Evolutionary conservation across 2,888 invertebrate species (phyloP).

Genomic region (Polia nebulosa): DNA sequence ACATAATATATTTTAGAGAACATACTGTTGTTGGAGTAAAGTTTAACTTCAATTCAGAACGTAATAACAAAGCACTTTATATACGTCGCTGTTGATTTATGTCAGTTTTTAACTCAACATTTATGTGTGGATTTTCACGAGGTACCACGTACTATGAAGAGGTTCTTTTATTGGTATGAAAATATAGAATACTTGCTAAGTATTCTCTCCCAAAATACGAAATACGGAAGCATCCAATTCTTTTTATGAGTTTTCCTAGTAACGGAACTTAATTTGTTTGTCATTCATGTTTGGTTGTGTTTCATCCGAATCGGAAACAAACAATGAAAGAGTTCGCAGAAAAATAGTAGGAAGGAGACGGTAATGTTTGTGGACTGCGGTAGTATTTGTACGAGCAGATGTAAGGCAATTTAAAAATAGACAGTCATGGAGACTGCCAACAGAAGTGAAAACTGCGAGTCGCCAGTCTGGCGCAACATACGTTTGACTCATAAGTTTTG

Average conservation of each 20-base stretch:
- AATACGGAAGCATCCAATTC: background rate
- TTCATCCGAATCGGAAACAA: conserved; percentile 6
- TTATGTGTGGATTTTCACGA: background rate
- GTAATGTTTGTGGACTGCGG: background rate
- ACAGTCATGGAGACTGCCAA: too few species aligned
- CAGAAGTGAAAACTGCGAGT: too few species aligned
- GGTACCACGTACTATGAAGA: background rate
- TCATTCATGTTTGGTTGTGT: background rate
- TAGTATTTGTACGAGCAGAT: background rate
- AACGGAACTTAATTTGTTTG: conserved; percentile 8
- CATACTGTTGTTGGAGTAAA: conserved; percentile 13
- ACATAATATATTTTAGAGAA: conserved; percentile 28
- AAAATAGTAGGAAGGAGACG: background rate
- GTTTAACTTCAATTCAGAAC: conserved; percentile 36
- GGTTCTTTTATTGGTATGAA: conserved; percentile 1
- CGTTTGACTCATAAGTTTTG: too few species aligned
- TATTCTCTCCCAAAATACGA: background rate
- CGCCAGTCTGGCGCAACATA: too few species aligned
- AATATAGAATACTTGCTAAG: background rate
- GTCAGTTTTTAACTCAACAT: conserved; percentile 27
- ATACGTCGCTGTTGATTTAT: conserved; percentile 23
- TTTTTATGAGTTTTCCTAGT: background rate
- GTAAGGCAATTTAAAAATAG: too few species aligned
- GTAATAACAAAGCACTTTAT: conserved; percentile 24
- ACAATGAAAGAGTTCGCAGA: background rate